Evolutionary conservation across 2,113 vertebrate genomes (phyloP).

Genomic region (Ranitomeya variabilis): DNA sequence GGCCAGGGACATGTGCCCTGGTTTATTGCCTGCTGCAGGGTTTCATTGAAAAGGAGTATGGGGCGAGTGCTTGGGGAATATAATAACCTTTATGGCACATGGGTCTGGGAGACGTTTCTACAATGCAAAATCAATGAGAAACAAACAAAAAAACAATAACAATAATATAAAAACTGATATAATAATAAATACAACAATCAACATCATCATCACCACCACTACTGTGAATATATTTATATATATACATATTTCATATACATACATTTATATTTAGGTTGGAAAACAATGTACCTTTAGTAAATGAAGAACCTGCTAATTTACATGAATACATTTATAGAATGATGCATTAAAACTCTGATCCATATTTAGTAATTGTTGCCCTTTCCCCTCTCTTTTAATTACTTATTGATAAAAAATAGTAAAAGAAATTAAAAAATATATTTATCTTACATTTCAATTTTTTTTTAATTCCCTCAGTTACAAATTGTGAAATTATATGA

Average conservation of each 20-base stretch:
- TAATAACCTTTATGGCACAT: background rate
- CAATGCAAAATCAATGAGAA: background rate
- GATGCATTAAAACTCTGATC: background rate
- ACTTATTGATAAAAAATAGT: background rate
- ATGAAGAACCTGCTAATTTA: background rate
- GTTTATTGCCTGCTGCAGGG: conserved; percentile 51
- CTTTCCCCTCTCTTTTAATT: too few species aligned
- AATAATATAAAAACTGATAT: background rate
- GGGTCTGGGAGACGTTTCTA: background rate
- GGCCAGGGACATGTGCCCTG: conserved; percentile 31
- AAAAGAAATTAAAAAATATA: background rate
- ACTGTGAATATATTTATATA: too few species aligned
- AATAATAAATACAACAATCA: background rate
- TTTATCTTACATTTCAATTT: background rate
- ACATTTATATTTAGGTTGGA: background rate
- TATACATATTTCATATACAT: background rate
- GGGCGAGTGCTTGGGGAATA: conserved; percentile 23
- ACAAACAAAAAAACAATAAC: background rate
- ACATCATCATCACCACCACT: background rate
- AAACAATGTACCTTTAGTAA: background rate
- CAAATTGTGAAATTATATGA: background rate
- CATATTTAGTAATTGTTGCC: too few species aligned
- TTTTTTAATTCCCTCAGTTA: background rate
- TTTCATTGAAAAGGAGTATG: background rate
- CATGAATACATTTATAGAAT: background rate